Percentiles rank a stretch among this genome's conserved stretches.
These are phyloP conservation scores for Xenentodon cancila DNA, from an alignment of 2,797 vertebrate genomes.

Conservation along the genomic window DNA sequence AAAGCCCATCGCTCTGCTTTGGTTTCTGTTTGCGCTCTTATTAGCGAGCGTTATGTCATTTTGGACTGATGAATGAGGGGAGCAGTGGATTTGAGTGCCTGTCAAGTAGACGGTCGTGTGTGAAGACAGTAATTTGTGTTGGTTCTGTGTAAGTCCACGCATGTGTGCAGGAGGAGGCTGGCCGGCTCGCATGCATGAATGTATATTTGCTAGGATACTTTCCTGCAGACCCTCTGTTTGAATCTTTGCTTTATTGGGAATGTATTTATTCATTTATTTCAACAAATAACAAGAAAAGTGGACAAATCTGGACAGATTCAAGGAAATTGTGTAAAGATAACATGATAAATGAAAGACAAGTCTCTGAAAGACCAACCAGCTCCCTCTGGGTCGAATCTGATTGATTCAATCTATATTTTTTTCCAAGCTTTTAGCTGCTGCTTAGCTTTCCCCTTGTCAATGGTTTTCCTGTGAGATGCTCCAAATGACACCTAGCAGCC, in stretches of 20 bases:
- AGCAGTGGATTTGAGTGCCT: conserved; percentile 29
- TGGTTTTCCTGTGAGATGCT: background rate
- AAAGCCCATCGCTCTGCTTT: conserved; percentile 1
- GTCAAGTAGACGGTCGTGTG: conserved; percentile 41
- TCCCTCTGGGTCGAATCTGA: conserved; percentile 10
- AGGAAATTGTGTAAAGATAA: too few species aligned
- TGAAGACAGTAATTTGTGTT: conserved; percentile 44
- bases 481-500: too few species aligned
- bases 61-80: conserved; percentile 32
- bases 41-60: conserved; percentile 8
- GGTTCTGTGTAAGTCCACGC: conserved; percentile 36
- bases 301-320: conserved; percentile 18
- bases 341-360: too few species aligned
- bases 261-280: too few species aligned
- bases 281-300: conserved; percentile 54
- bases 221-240: conserved; percentile 56
- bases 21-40: conserved; percentile 15
- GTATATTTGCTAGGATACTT: conserved; percentile 43
- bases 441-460: conserved; percentile 3
- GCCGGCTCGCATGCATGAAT: conserved; percentile 11
- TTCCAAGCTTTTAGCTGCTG: conserved; percentile 40
- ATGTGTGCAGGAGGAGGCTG: conserved; percentile 12
- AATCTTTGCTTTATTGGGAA: conserved; percentile 51
- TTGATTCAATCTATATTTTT: conserved; percentile 22
- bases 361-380: too few species aligned